Base-by-base conservation (phyloP, 2,797 vertebrate genomes). In the Gadopsis marmoratus region DNA sequence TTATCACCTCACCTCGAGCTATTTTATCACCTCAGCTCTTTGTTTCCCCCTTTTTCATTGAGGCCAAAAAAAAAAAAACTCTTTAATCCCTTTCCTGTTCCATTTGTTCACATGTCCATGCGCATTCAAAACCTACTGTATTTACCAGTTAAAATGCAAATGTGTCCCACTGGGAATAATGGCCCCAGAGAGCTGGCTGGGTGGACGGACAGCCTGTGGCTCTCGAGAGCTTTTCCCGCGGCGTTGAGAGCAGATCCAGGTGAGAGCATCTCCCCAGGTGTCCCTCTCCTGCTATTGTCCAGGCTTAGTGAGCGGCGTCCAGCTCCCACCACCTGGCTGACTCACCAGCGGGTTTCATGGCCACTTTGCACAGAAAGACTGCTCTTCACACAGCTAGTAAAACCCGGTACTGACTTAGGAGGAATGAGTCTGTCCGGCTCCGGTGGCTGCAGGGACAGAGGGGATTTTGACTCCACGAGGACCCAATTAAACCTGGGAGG, bases 401-500 rank as follows among this genome's bases (percentile, higher is more conserved):
- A 91, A 74, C 50, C 74, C 7, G 35, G 33, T 64, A 68, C 67
- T 77, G 76, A 79, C 80, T 48, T 60, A 76, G 77, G 74, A 83
- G 90, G 84, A 73, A 72, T 55, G 78, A 87, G 75, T 48, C 58
- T 72, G 85, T 87, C 86, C 85, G 81, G 75, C 81, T 67, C 55
- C n/a, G 10, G 79, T 61, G 83, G 80, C 85, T 87, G 78, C 66
- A 76, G 82, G 60, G 81, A 88, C 87, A 78, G 87, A n/a, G 53
- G 83, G 82, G 84, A 88, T 88, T 92, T 89, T 90, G 91, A 91
- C 91, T 93, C 92, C 90, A 90, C 86, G 88, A 94, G 93, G 92
- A 93, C 88, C 93, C 91, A 94, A 94, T 95, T 94, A 94, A 92
- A 93, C 86, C 82, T 89, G 89, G 86, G 90, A 92, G 93, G 90